phyloP scores from a whole-genome alignment of 2,888 invertebrate species.

The Lamproptera curius region DNA sequence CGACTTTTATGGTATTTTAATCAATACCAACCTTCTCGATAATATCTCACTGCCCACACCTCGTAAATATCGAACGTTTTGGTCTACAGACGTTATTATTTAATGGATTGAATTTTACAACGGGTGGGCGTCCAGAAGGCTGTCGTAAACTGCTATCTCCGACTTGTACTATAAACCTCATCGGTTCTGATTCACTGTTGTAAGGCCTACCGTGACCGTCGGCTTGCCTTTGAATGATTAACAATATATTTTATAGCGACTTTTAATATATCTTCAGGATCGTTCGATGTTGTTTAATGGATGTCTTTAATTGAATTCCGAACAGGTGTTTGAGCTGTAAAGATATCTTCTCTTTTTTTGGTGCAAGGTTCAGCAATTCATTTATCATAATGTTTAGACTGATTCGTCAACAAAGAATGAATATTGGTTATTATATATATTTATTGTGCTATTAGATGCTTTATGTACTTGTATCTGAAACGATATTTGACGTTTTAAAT shows the following conservation, averaged over 20 bases:
- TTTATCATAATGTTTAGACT: too few relatives aligned
- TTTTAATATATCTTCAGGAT: slow-evolving; percentile 51
- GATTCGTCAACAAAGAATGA: too few relatives aligned
- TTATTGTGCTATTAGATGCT: too few relatives aligned
- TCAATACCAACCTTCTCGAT: too few relatives aligned
- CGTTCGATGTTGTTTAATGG: slow-evolving; percentile 49
- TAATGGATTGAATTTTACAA: slow-evolving; percentile 11
- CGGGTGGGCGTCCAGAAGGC: slow-evolving; percentile 31
- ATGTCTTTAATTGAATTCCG: slow-evolving; percentile 61
- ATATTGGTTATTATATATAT: too few relatives aligned
- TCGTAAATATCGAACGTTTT: too few relatives aligned
- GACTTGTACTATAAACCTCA: slow-evolving; percentile 59
- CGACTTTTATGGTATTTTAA: too few relatives aligned
- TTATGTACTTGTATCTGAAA: too few relatives aligned
- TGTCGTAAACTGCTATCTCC: slow-evolving; percentile 55
- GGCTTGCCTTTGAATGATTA: slow-evolving; percentile 36
- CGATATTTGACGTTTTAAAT: too few relatives aligned
- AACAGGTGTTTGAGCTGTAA: slow-evolving; percentile 58
- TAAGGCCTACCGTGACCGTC: slow-evolving; percentile 47
- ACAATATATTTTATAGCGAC: slow-evolving; percentile 55
- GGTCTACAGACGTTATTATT: slow-evolving; percentile 13
- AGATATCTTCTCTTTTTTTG: slow-evolving; percentile 26
- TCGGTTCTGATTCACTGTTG: slow-evolving; percentile 60
- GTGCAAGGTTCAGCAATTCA: not conserved
- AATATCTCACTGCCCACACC: too few relatives aligned